Evolutionary conservation across 2,888 invertebrate genomes (phyloP).

Genomic region (Hyles lineata): DNA sequence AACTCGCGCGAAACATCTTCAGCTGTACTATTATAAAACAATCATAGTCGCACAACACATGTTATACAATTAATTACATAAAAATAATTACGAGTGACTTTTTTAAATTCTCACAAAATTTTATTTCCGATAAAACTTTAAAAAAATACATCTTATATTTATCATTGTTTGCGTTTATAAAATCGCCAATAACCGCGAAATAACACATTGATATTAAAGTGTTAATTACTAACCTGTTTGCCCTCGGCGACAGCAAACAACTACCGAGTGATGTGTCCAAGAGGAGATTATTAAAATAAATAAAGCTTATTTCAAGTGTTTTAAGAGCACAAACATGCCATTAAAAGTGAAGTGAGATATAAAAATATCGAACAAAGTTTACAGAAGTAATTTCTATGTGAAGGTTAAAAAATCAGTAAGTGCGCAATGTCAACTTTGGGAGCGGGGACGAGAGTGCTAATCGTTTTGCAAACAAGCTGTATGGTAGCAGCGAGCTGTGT

Average conservation of each 20-base stretch:
- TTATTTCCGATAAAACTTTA: too few species aligned
- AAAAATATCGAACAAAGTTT: slow-evolving; percentile 59
- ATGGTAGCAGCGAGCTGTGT: slow-evolving; percentile 65
- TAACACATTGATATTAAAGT: slow-evolving; percentile 31
- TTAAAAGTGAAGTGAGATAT: slow-evolving; percentile 56
- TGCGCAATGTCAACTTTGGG: slow-evolving; percentile 80
- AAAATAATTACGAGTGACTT: background rate
- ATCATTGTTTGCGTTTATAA: background rate
- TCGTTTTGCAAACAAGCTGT: slow-evolving; percentile 77
- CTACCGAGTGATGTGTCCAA: slow-evolving; percentile 38
- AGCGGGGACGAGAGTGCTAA: slow-evolving; percentile 76
- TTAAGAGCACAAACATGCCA: slow-evolving; percentile 49
- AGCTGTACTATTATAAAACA: slow-evolving; percentile 4
- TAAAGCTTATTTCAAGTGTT: slow-evolving; percentile 44
- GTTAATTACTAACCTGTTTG: slow-evolving; percentile 34
- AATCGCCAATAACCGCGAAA: background rate
- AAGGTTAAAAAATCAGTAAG: slow-evolving; percentile 78
- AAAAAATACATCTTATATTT: background rate
- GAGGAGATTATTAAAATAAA: slow-evolving; percentile 42
- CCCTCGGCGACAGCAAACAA: slow-evolving; percentile 27
- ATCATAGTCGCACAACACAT: background rate
- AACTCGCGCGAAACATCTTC: slow-evolving; percentile 46
- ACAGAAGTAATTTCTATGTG: slow-evolving; percentile 66
- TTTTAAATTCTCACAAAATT: background rate
- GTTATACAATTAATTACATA: background rate